A percentile compares a stretch with the other conserved stretches of the same genome.
Conservation (phyloP, 2,113 vertebrate species). For the Grammomys dolichurus region DNA sequence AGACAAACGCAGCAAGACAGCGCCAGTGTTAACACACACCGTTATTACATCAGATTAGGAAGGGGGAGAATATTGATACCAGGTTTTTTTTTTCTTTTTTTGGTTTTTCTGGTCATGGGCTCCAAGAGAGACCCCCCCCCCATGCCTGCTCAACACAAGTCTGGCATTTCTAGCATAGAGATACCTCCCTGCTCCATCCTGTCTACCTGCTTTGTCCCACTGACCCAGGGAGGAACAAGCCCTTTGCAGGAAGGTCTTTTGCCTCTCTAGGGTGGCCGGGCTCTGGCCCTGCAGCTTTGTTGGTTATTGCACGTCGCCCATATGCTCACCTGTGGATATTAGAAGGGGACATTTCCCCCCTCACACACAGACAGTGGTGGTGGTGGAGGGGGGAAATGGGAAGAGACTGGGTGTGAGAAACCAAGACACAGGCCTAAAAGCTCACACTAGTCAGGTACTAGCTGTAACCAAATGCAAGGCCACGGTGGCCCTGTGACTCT, state of each 20-base stretch:
- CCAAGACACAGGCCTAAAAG: not conserved
- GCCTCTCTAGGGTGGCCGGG: not conserved
- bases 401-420: not conserved
- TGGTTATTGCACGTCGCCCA: not conserved
- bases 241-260: not conserved
- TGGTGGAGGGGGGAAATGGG: not conserved
- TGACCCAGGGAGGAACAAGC: not conserved
- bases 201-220: fast-evolving
- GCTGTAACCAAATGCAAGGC: not conserved
- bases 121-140: constrained; percentile 70
- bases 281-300: not conserved
- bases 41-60: not conserved
- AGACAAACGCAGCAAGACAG: constrained; percentile 85
- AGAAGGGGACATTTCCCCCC: fast-evolving
- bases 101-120: constrained; percentile 83
- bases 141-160: not conserved
- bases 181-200: fast-evolving
- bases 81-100: constrained; percentile 39
- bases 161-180: constrained; percentile 59
- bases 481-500: fast-evolving
- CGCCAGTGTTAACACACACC: constrained; percentile 80
- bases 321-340: not conserved
- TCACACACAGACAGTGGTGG: fast-evolving
- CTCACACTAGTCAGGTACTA: not conserved
- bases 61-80: not conserved